Evolutionary conservation across 2,797 vertebrate species (phyloP).

Genomic region (Acrocephalus scirpaceus): DNA sequence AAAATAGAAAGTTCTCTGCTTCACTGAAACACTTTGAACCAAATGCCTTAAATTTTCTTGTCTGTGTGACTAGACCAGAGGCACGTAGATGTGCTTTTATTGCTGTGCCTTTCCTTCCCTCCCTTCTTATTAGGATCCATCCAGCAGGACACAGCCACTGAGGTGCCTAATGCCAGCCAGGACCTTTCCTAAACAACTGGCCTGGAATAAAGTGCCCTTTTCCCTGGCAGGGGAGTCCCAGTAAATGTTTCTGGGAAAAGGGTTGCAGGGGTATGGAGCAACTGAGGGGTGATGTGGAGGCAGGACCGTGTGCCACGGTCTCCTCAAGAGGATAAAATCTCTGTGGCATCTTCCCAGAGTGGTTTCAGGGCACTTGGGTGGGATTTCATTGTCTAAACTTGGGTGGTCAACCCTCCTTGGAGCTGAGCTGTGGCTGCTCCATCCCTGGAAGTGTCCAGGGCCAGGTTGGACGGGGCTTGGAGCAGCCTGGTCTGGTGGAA

Average conservation of each 20-base stretch:
- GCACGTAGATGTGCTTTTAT: not conserved
- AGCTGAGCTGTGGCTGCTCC: not conserved
- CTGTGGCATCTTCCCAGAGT: not conserved
- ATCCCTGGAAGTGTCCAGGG: not conserved
- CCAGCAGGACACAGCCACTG: not conserved
- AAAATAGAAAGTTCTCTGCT: not conserved
- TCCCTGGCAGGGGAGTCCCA: not conserved
- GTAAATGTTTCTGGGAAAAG: not conserved
- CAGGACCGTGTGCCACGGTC: accelerated
- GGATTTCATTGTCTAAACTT: not conserved
- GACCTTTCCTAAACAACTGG: not conserved
- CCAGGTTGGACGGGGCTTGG: not conserved
- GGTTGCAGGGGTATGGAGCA: not conserved
- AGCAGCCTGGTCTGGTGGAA: accelerated
- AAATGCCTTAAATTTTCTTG: not conserved
- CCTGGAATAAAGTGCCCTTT: not conserved
- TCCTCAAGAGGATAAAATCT: not conserved
- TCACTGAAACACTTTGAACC: not conserved
- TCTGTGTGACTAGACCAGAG: accelerated
- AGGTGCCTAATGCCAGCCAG: not conserved
- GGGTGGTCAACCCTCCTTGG: not conserved
- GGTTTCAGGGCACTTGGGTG: not conserved
- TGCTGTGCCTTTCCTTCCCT: not conserved
- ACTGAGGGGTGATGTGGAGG: not conserved
- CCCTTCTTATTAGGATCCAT: not conserved